Evolutionary conservation across 2,113 vertebrate species (phyloP), one percentile per base, ranked within the genome.

Genomic region (Archilochus colubris): DNA sequence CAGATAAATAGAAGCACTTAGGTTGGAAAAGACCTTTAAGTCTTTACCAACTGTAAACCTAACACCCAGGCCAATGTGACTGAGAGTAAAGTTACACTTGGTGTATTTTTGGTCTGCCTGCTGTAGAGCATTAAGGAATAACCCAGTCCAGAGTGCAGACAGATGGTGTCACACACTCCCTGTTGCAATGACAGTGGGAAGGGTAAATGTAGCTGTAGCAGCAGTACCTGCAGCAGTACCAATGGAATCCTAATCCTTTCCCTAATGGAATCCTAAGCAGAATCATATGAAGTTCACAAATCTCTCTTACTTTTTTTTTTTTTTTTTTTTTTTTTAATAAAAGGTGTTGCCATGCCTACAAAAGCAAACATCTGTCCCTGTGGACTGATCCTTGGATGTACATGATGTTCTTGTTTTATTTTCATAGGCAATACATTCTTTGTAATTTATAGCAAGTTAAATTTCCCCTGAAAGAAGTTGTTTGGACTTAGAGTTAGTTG

Each of bases 171-270:
- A 21, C 20, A 21, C 23, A 22, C 22, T 12, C 20, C 21, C 50
- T 50, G 50, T 50, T 50, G 50, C 50, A 50, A 50, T 50, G 50
- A 50, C 50, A 50, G 10, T 25, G 12, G 55, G 73, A 86, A 51
- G 1, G 1, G 5, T n/a, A 43, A 21, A 4, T 72, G 33, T 48
- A 0, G 15, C 61, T 72, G 33, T 48, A 0, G 15, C 61, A 68
- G 40, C 12, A 16, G 5, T 48, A 61, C 36, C 36, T 38, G 36
- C 36, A 38, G 36, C 36, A 38, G 36, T 38, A 38, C 36, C 36
- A 46, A 46, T 46, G 44, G 44, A 46, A 46, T 46, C 44, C 44
- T 46, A 46, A 14, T 46, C 36, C 33, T 61, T 68, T 46, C 31
- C 8, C 1, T 69, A 50, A 24, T 23, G 22, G 22, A 50, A 21